Evolutionary conservation across 2,113 vertebrate genomes (phyloP), one percentile per base, ranked within the genome.

Genomic region (Melospiza georgiana): DNA sequence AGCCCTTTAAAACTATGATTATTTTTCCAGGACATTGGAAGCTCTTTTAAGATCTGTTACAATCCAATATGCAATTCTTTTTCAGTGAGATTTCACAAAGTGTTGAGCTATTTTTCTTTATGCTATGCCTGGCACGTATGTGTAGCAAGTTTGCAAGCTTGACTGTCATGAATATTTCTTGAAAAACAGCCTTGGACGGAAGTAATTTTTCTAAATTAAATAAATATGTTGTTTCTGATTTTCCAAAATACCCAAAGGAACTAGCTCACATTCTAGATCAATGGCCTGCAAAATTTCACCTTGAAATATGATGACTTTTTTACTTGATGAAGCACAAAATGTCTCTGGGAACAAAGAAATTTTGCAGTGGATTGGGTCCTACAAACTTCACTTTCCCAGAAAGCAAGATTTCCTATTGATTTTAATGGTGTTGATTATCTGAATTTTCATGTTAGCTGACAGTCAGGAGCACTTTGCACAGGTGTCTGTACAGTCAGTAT

Each of bases 131-230:
- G 81, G 80, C 88, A 94, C 0, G 1, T 94, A 35, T 24, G 58
- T 28, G 78, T 30, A 95, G 73, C 1, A 0, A 90, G 86, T 84
- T 75, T 90, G 80, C 37, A 94, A 92, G 83, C 83, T 89, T 90
- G 67, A 57, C 48, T 90, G 65, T 87, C 75, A 54, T 49, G 31
- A 89, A 77, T 75, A 31, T 84, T 96, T 84, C 68, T 84, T 68
- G 54, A 96, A 80, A 89, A 96, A 91, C 69, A 66, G 54, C 58
- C 67, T 91, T 87, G 95, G 77, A 93, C 21, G 2, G 86, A 95
- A 87, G 59, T 85, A 74, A 92, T 92, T 95, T 95, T 94, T 95
- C 84, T 93, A 93, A 97, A 93, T 95, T 73, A 96, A 95, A 93
- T 84, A 89, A 96, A 89, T 84, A 89, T 69, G 69, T 69, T 95